Evolutionary conservation across 2,888 invertebrate species (phyloP), one percentile per base, ranked within the genome.

Genomic region (Meganola albula): DNA sequence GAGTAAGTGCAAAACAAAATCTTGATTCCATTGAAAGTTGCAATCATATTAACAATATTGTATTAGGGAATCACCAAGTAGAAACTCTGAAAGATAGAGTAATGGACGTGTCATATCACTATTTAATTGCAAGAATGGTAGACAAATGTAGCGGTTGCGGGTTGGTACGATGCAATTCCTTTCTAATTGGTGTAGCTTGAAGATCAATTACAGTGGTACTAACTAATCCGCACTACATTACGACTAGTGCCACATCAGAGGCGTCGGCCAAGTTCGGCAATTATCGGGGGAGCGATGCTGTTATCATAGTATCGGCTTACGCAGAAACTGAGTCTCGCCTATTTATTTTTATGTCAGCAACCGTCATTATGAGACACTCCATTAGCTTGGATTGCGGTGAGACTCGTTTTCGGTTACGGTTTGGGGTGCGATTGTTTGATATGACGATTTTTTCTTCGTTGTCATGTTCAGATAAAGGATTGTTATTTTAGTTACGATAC

Each of bases 241-340:
- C 68, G 53, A 67, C 64, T 63, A 62, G 20, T 20, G 8, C 50
- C 55, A 46, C 53, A 59, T 52, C 67, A 66, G 62, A 34, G 37
- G 60, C 62, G 50, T 45, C 45, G 53, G 32, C 64, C 76, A 80
- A 83, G 73, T 84, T 83, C 72, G 76, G 80, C 84, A 84, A 85
- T 84, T 83, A 84, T 85, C 74, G 82, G 67, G 80, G 82, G 80
- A 73, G 76, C 74, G 75, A 76, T 75, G 78, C 78, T 84, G 85
- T 85, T 85, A 85, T 85, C 85, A 85, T 83, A 85, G 85, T 85
- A 85, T 85, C 85, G 78, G 83, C 85, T 85, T 85, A 85, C 85
- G 78, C 78, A 84, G 84, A 84, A 84, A 84, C 85, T 73, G 85
- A 84, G 74, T 83, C 84, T 82, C 73, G 82, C 79, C 85, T 85